Percentiles rank a stretch among this genome's conserved stretches.
These are phyloP conservation scores for Drosophila insularis DNA, from an alignment of 1,140 invertebrate genomes.

Conservation along the genomic window DNA sequence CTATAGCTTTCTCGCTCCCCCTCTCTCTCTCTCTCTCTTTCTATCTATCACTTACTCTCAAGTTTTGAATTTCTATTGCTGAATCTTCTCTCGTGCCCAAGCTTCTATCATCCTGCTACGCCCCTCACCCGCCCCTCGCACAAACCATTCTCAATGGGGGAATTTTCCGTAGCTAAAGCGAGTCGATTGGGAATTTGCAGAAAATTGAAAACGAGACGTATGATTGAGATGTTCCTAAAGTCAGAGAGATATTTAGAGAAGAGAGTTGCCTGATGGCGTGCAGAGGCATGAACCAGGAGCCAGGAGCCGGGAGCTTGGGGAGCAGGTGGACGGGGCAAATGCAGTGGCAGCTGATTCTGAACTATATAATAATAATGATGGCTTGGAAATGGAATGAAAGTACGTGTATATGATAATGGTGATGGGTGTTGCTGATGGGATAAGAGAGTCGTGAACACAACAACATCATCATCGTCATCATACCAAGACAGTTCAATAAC, in stretches of 20 bases:
- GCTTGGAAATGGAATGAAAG: constrained; percentile 6
- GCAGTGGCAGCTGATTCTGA: constrained; percentile 7
- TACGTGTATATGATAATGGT: not conserved
- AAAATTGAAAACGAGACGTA: constrained; percentile 66
- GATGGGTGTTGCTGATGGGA: not conserved
- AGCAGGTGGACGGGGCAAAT: not conserved
- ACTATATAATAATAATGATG: constrained; percentile 10
- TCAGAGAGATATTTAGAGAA: constrained; percentile 6
- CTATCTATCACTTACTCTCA: constrained; percentile 23
- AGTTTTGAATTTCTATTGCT: constrained; percentile 63
- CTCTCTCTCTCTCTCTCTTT: constrained; percentile 33
- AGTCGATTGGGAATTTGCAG: constrained; percentile 58
- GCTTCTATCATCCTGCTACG: not conserved
- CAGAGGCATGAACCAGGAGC: too few relatives aligned
- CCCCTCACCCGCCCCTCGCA: too few relatives aligned
- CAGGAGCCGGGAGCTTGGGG: not conserved
- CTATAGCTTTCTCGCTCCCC: not conserved
- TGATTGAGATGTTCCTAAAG: constrained; percentile 36
- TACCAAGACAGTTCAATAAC: not conserved
- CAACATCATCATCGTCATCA: not conserved
- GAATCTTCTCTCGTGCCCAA: not conserved
- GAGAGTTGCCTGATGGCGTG: constrained; percentile 36
- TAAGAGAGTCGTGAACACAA: not conserved
- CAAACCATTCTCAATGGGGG: not conserved
- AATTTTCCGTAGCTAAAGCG: constrained; percentile 36